Base-by-base conservation (phyloP, 2,113 vertebrate genomes). In the Pelobates fuscus region DNA sequence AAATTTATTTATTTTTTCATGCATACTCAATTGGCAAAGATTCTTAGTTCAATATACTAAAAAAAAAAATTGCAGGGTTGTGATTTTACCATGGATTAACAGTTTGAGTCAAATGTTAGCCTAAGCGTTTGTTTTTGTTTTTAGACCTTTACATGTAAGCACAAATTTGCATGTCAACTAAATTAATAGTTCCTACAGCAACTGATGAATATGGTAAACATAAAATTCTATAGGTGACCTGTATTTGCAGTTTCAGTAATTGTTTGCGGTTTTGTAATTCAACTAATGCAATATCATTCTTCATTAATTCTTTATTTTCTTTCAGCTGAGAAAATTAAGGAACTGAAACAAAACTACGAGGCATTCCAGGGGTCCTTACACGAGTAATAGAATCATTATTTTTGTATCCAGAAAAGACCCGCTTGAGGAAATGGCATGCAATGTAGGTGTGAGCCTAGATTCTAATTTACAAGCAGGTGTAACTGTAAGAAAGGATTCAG, bases 301-400 rank as follows among this genome's bases (percentile, higher is more conserved):
- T 37, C 10, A 6, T 32, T 2, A 1, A 8, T 32, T 7, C 10
- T n/a, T 54, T 67, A 14, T 27, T 30, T 25, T 18, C 24, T 72
- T 67, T 21, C 55, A 76, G 72, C 24, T 67, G 72, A 76, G 20
- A 76, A 76, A 67, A 67, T 76, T 24, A 18, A 59, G n/a, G 54
- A 67, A 30, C n/a, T 76, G 25, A 76, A 46, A 41, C 32, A 67
- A 14, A 66, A 46, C 52, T 76, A 76, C 8, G 63, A 76, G 64
- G 37, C n/a, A 1, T 76, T 76, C 8, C 54, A 60, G 25, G 58
- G 37, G 3, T 67, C 54, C 1, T 23, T 67, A 14, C 63, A 67
- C 14, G 54, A 67, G 12, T 60, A 21, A 66, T 41, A 7, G 7
- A 1, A 41, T 12, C 44, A 49, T 17, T 4, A 18, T 11, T 15